Evolutionary conservation across 2,113 vertebrate genomes (phyloP).

Genomic region (Cavia porcellus): DNA sequence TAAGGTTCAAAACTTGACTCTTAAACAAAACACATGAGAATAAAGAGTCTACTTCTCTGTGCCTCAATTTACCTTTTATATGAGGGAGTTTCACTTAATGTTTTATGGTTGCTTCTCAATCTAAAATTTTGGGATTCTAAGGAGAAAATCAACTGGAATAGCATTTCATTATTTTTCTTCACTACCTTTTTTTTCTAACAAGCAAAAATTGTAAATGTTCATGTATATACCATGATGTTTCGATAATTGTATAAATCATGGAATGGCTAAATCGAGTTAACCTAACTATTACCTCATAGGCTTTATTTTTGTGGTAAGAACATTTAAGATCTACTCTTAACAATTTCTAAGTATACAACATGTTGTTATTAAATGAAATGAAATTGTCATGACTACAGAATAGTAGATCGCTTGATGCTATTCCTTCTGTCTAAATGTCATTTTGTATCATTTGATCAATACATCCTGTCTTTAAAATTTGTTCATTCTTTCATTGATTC

Average conservation of each 20-base stretch:
- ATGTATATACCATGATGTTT: not conserved
- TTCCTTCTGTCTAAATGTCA: not conserved
- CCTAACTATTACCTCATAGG: not conserved
- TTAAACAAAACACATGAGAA: not conserved
- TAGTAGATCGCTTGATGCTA: not conserved
- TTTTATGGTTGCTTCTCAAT: not conserved
- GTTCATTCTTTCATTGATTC: not conserved
- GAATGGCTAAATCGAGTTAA: not conserved
- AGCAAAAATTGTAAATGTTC: not conserved
- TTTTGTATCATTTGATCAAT: not conserved
- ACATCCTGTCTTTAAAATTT: not conserved
- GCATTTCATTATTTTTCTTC: not conserved
- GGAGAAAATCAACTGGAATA: not conserved
- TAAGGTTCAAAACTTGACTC: not conserved
- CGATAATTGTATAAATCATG: not conserved
- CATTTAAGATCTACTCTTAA: not conserved
- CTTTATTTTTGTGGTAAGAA: not conserved
- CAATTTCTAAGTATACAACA: not conserved
- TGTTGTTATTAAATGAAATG: not conserved
- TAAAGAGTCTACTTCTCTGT: not conserved
- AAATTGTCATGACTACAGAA: not conserved
- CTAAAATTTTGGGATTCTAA: constrained; percentile 23
- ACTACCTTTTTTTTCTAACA: constrained; percentile 15
- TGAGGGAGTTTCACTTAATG: not conserved
- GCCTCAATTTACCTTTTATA: not conserved